Conservation (phyloP, 2,113 vertebrate species). For the Dissostichus mawsoni region DNA sequence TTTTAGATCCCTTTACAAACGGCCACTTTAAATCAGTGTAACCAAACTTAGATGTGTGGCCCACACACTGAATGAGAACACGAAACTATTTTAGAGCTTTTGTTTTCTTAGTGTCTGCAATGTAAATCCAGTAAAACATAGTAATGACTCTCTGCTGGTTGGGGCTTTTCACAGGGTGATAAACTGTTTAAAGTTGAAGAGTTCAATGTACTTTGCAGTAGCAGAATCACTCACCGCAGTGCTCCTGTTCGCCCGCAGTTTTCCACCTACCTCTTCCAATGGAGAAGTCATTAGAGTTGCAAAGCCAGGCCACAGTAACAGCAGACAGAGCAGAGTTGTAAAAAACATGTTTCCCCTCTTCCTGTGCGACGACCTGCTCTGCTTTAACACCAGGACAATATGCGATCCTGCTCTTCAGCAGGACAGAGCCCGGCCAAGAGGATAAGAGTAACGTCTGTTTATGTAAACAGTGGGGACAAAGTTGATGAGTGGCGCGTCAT, state of each 20-base stretch:
- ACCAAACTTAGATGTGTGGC: constrained; percentile 22
- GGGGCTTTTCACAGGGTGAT: constrained; percentile 45
- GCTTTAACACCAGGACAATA: constrained; percentile 35
- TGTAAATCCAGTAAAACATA: constrained; percentile 30
- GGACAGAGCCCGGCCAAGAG: constrained; percentile 29
- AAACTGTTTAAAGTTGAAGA: constrained; percentile 74
- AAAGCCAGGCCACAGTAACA: constrained; percentile 62
- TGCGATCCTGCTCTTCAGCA: constrained; percentile 42
- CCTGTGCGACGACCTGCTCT: constrained; percentile 50
- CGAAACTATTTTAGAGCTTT: constrained; percentile 8
- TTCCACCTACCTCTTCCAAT: constrained; percentile 79
- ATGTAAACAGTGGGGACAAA: constrained; percentile 71
- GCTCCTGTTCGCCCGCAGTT: constrained; percentile 45
- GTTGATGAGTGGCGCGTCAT: constrained; percentile 63
- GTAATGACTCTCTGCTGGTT: constrained; percentile 11
- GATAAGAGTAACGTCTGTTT: constrained; percentile 51
- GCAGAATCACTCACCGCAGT: constrained; percentile 49
- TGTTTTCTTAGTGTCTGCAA: not conserved
- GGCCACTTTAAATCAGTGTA: not conserved
- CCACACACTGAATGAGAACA: constrained; percentile 6
- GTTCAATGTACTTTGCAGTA: constrained; percentile 81
- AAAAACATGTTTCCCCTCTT: constrained; percentile 72
- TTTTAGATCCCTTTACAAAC: constrained; percentile 16
- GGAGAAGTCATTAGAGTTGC: constrained; percentile 68
- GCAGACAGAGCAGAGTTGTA: constrained; percentile 65